Evolutionary conservation across 2,888 invertebrate genomes (phyloP).

Genomic region (Drosophila robusta): DNA sequence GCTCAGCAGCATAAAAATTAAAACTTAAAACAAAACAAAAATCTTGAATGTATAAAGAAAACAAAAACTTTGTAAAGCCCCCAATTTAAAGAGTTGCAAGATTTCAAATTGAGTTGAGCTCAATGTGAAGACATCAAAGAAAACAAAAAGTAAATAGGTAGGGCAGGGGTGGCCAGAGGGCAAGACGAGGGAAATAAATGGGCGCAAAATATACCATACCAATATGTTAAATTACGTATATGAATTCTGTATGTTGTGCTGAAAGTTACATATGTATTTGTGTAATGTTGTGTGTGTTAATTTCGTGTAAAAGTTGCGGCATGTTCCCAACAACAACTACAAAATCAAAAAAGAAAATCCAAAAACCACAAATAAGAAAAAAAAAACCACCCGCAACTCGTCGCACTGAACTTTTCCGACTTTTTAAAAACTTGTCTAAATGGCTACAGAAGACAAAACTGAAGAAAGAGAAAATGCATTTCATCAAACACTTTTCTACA

Average conservation of each 20-base stretch:
- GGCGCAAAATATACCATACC: conserved; percentile 13
- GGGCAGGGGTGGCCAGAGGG: background rate
- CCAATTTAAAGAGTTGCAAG: background rate
- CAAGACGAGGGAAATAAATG: background rate
- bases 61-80: conserved; percentile 24
- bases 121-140: conserved; percentile 16
- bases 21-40: conserved; percentile 28
- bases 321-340: conserved; percentile 58
- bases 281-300: conserved; percentile 74
- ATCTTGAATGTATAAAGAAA: conserved; percentile 42
- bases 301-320: conserved; percentile 66
- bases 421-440: conserved; percentile 22
- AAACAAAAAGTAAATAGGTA: background rate
- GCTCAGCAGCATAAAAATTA: conserved; percentile 56
- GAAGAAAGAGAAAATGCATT: conserved; percentile 32
- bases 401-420: conserved; percentile 39
- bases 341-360: conserved; percentile 6
- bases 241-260: conserved; percentile 77
- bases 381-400: conserved; percentile 24
- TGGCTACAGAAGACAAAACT: conserved; percentile 12
- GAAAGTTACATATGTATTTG: conserved; percentile 70
- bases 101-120: conserved; percentile 53
- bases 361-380: conserved; percentile 8
- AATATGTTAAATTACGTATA: conserved; percentile 57
- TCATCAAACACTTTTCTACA: conserved; percentile 45